phyloP scores from a whole-genome alignment of 2,888 invertebrate genomes.

The Agelastica alni region DNA sequence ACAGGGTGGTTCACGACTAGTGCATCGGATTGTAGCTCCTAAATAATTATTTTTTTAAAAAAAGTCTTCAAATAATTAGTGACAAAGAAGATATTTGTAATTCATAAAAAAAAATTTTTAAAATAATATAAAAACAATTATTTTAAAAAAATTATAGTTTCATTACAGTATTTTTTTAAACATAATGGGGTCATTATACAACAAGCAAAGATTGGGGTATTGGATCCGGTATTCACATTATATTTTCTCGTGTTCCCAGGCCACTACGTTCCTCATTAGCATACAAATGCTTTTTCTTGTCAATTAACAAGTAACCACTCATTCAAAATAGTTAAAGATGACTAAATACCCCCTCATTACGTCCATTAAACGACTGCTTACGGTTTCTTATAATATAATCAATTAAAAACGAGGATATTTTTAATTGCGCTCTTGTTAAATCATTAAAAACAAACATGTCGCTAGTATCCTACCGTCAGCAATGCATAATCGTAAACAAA shows the following conservation, averaged over 20 bases:
- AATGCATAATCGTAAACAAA: slow-evolving; percentile 7
- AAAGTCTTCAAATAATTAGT: no score
- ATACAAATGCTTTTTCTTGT: slow-evolving; percentile 8
- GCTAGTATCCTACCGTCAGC: not conserved
- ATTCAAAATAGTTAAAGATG: slow-evolving; percentile 3
- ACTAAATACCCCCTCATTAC: slow-evolving; percentile 11
- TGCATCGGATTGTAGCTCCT: no score
- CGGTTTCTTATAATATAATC: slow-evolving; percentile 2
- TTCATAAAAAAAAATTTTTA: no score
- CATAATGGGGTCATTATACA: no score
- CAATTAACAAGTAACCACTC: slow-evolving; percentile 4
- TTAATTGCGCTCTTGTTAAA: slow-evolving; percentile 10
- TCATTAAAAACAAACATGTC: slow-evolving; percentile 4
- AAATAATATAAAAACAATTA: no score
- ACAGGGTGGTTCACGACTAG: no score
- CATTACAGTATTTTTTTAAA: no score
- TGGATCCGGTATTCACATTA: not conserved
- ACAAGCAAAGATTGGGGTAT: no score
- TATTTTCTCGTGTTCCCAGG: slow-evolving; percentile 1
- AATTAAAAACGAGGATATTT: slow-evolving; percentile 10
- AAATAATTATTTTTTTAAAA: no score
- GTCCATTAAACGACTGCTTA: slow-evolving; percentile 1
- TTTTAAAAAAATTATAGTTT: no score
- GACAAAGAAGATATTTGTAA: no score
- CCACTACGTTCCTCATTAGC: slow-evolving; percentile 2